These are phyloP conservation scores for Hemiscyllium ocellatum DNA, from an alignment of 2,113 vertebrate genomes.

Conservation along the genomic window DNA sequence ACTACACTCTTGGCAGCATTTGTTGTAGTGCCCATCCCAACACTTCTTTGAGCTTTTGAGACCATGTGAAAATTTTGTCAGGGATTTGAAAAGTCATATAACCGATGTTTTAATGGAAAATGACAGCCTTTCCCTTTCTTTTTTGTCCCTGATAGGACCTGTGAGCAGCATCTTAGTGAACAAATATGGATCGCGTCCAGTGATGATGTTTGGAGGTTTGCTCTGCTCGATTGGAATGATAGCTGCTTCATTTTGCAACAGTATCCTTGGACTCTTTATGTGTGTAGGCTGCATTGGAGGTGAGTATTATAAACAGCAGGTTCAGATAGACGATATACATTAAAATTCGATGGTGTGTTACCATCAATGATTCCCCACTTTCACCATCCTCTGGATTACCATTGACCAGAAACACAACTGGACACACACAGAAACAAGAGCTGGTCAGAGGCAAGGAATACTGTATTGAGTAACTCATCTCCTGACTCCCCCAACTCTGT, in stretches of 20 bases:
- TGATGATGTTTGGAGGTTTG: conserved; percentile 81
- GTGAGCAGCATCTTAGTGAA: conserved; percentile 93
- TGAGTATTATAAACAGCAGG: conserved; percentile 51
- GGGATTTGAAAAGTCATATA: background rate
- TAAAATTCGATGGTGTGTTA: too few relatives aligned
- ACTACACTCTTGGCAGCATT: background rate
- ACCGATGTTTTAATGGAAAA: background rate
- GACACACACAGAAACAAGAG: too few relatives aligned
- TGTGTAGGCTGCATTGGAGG: conserved; percentile 85
- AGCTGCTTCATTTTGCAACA: conserved; percentile 77
- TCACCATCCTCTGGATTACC: too few relatives aligned
- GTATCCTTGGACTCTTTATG: conserved; percentile 74
- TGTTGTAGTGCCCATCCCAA: background rate
- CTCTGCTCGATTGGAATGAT: conserved; percentile 80
- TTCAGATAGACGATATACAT: background rate
- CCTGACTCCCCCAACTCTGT: too few relatives aligned
- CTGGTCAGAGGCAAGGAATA: too few relatives aligned
- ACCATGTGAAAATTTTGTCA: background rate
- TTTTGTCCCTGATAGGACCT: conserved; percentile 64
- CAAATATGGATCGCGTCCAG: conserved; percentile 82
- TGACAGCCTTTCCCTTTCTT: background rate
- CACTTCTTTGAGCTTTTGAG: background rate
- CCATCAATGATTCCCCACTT: too few relatives aligned
- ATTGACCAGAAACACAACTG: too few relatives aligned
- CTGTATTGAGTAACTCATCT: too few relatives aligned